Evolutionary conservation across 2,797 vertebrate species (phyloP).

Genomic region (Sebastes wilsoni): DNA sequence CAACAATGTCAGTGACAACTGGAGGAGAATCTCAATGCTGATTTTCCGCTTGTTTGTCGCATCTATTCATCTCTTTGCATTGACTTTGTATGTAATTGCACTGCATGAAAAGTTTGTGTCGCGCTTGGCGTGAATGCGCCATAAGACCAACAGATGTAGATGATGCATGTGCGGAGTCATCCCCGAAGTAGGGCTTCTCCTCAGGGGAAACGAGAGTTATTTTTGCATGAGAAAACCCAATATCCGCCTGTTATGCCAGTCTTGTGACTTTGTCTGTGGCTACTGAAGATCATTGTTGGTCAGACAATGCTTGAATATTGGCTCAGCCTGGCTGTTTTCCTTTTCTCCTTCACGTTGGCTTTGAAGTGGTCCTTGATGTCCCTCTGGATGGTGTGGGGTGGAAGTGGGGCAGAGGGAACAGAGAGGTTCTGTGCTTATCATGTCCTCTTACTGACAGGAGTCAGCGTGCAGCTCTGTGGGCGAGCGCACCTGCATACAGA

Average conservation of each 20-base stretch:
- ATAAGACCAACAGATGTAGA: not conserved
- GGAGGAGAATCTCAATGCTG: no score
- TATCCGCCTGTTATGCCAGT: constrained; percentile 1
- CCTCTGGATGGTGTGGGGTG: constrained; percentile 36
- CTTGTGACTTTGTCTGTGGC: constrained; percentile 12
- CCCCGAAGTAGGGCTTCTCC: constrained; percentile 8
- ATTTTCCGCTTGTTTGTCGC: no score
- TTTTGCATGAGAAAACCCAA: not conserved
- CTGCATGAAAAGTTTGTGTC: not conserved
- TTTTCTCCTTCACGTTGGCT: constrained; percentile 28
- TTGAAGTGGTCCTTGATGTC: constrained; percentile 55
- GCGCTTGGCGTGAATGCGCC: not conserved
- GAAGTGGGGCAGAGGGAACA: constrained; percentile 34
- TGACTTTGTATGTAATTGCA: no score
- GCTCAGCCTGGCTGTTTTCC: constrained; percentile 3
- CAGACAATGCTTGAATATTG: constrained; percentile 9
- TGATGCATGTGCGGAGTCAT: not conserved
- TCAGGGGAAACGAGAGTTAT: not conserved
- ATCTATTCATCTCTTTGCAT: no score
- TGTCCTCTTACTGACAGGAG: constrained; percentile 67
- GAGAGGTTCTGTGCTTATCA: constrained; percentile 62
- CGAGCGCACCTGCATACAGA: constrained; percentile 72
- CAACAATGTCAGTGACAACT: no score
- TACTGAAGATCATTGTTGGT: constrained; percentile 8
- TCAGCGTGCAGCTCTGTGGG: constrained; percentile 69